Percentiles rank a stretch among this genome's conserved stretches.
These are phyloP conservation scores for Mus caroli DNA, from an alignment of 2,797 vertebrate genomes.

Conservation along the genomic window DNA sequence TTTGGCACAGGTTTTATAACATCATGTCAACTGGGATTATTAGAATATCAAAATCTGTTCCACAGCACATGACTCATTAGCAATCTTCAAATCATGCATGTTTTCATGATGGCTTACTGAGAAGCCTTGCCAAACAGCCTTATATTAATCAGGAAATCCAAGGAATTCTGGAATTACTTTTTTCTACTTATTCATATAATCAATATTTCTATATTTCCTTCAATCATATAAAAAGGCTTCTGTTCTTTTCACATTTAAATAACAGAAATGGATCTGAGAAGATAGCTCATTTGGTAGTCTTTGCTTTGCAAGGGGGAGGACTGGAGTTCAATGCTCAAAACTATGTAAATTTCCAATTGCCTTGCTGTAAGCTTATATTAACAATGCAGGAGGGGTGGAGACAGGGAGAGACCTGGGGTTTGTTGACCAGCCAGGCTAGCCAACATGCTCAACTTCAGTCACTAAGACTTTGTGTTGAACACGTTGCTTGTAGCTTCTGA, in stretches of 20 bases:
- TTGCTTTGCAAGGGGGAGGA: background rate
- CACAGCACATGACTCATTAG: background rate
- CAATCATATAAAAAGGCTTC: background rate
- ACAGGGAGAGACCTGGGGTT: background rate
- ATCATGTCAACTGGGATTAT: slow-evolving; percentile 4
- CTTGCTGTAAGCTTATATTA: accelerated
- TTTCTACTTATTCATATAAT: background rate
- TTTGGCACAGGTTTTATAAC: slow-evolving; percentile 40
- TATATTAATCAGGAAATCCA: slow-evolving; percentile 3
- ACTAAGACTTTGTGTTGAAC: background rate
- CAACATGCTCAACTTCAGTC: background rate
- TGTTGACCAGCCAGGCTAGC: background rate
- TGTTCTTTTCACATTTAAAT: background rate
- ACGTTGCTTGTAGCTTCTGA: background rate
- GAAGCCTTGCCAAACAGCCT: background rate
- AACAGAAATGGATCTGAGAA: background rate
- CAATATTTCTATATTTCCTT: background rate
- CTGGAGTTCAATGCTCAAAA: background rate
- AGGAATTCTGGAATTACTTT: background rate
- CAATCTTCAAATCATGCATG: background rate
- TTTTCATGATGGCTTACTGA: background rate
- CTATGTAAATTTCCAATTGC: background rate
- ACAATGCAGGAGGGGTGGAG: background rate
- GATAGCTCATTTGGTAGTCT: background rate
- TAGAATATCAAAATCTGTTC: slow-evolving; percentile 53